Evolutionary conservation across 2,797 vertebrate species (phyloP).

Genomic region (Melopsittacus undulatus): DNA sequence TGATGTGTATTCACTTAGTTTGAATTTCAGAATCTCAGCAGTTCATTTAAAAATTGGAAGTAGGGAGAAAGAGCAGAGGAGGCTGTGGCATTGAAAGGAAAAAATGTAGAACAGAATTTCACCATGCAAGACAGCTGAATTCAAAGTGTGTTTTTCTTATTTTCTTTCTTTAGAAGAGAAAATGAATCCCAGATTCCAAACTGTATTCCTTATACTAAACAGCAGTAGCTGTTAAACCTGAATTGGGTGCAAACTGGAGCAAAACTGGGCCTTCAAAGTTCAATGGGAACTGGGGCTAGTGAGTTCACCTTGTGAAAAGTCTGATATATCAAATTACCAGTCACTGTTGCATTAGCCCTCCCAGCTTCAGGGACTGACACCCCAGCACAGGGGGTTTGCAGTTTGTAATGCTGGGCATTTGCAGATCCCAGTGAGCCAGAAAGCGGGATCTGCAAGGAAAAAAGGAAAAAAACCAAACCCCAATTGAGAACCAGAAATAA

Average conservation of each 20-base stretch:
- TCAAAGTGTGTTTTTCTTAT: neutral
- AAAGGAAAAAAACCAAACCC: neutral
- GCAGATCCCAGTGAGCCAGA: neutral
- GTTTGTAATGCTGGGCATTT: neutral
- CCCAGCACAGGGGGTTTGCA: neutral
- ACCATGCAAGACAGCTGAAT: neutral
- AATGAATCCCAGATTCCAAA: neutral
- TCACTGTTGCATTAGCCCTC: neutral
- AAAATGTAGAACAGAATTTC: neutral
- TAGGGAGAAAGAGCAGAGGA: neutral
- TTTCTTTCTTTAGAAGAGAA: neutral
- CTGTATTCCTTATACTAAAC: neutral
- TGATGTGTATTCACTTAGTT: neutral
- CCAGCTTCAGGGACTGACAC: neutral
- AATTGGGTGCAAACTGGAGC: neutral
- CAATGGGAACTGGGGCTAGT: neutral
- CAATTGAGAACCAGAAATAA: conserved; percentile 27
- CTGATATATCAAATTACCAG: neutral
- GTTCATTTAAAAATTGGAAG: conserved; percentile 21
- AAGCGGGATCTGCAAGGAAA: conserved; percentile 7
- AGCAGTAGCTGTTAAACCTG: neutral
- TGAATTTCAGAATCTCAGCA: conserved; percentile 42
- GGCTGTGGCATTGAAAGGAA: neutral
- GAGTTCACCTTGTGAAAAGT: neutral
- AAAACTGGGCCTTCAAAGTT: neutral